These are phyloP conservation scores for Cryptomyrus ogoouensis DNA, from an alignment of 2,113 vertebrate species.

Conservation along the genomic window DNA sequence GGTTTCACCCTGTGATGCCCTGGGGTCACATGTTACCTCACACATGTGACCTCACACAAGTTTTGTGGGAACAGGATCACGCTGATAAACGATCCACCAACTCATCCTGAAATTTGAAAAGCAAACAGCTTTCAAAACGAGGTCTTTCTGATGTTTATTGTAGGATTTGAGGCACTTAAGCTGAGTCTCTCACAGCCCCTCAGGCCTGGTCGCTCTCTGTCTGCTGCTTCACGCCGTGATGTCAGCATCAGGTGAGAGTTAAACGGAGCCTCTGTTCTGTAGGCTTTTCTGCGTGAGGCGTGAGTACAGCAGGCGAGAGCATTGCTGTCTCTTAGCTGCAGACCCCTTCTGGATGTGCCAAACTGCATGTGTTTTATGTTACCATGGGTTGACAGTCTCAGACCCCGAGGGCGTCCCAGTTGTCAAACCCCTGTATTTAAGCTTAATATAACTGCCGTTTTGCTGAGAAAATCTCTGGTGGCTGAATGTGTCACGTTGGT, in stretches of 20 bases:
- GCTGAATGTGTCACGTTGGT: slow-evolving; percentile 67
- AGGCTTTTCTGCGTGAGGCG: background rate
- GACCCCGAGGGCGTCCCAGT: slow-evolving; percentile 58
- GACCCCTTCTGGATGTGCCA: background rate
- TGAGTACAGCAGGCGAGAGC: background rate
- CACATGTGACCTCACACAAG: background rate
- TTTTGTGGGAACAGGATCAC: background rate
- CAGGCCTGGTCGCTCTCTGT: background rate
- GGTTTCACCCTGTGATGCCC: background rate
- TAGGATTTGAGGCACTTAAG: background rate
- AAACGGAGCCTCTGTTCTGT: background rate
- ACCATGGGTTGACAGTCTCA: background rate
- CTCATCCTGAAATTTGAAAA: background rate
- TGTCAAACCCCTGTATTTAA: slow-evolving; percentile 81
- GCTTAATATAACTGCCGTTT: slow-evolving; percentile 77
- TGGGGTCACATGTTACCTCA: background rate
- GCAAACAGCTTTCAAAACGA: background rate
- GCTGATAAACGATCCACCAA: background rate
- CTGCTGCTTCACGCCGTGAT: background rate
- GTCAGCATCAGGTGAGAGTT: background rate
- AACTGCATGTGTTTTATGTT: background rate
- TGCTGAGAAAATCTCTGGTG: slow-evolving; percentile 70
- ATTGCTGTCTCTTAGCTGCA: background rate
- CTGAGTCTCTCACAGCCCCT: background rate
- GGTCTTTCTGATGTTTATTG: background rate